These are phyloP conservation scores for Lithophane semibrunnea DNA, from an alignment of 2,888 invertebrate genomes.

Conservation along the genomic window DNA sequence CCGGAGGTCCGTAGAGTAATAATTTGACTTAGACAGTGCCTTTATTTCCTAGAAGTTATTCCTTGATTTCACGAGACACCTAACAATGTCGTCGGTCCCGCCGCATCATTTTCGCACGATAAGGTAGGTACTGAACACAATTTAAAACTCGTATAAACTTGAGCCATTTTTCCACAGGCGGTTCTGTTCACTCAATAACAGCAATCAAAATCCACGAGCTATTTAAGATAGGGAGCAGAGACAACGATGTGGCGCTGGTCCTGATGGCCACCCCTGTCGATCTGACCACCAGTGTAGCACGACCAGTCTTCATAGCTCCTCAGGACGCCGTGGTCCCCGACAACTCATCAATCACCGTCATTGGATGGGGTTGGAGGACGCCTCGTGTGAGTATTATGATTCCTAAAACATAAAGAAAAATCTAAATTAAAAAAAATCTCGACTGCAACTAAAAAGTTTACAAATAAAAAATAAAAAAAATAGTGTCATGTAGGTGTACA, in stretches of 20 bases:
- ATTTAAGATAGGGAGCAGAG: constrained; percentile 42
- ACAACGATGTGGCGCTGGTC: constrained; percentile 82
- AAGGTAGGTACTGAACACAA: no score
- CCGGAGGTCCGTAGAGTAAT: no score
- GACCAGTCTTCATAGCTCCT: constrained; percentile 67
- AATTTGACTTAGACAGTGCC: no score
- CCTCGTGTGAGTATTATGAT: constrained; percentile 70
- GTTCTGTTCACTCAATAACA: constrained; percentile 70
- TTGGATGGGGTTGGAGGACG: constrained; percentile 81
- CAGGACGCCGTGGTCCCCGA: constrained; percentile 69
- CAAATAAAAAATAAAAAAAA: no score
- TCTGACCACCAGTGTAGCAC: constrained; percentile 58
- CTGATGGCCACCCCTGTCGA: constrained; percentile 67
- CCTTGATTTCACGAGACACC: no score
- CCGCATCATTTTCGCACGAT: no score
- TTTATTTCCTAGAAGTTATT: no score
- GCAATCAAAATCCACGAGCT: constrained; percentile 73
- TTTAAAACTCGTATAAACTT: neutral
- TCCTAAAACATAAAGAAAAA: no score
- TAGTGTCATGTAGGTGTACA: no score
- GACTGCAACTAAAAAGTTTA: no score
- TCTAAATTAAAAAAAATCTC: no score
- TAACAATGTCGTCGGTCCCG: no score
- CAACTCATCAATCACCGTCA: constrained; percentile 69
- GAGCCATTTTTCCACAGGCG: constrained; percentile 69